phyloP scores from a whole-genome alignment of 2,888 invertebrate genomes.

The Tenthredo distinguenda region DNA sequence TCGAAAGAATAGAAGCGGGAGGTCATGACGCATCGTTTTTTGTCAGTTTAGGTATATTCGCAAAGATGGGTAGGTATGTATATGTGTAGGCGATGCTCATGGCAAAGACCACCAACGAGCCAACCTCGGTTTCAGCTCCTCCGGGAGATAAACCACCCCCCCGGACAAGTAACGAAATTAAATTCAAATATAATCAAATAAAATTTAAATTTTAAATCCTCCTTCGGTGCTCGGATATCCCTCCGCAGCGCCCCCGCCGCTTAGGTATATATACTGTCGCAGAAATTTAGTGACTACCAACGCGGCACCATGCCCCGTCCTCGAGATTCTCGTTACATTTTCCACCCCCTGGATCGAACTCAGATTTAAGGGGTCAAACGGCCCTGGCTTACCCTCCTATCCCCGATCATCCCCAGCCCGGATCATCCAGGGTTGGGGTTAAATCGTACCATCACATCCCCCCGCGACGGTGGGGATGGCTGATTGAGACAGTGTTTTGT shows the following conservation, averaged over 20 bases:
- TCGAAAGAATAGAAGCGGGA: neutral
- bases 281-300: constrained; percentile 67
- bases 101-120: constrained; percentile 24
- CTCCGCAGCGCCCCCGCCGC: constrained; percentile 9
- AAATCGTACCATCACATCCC: constrained; percentile 41
- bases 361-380: constrained; percentile 54
- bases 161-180: constrained; percentile 70
- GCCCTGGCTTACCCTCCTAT: constrained; percentile 38
- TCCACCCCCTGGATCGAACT: constrained; percentile 59
- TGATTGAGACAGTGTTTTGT: constrained; percentile 76
- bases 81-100: neutral
- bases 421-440: constrained; percentile 17
- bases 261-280: constrained; percentile 51
- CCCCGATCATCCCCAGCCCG: constrained; percentile 28
- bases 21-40: constrained; percentile 42
- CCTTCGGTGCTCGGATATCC: constrained; percentile 61
- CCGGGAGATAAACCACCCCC: constrained; percentile 13
- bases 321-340: constrained; percentile 53
- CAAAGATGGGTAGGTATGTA: neutral
- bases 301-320: constrained; percentile 47
- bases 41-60: constrained; percentile 17
- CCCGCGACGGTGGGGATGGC: constrained; percentile 68
- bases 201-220: constrained; percentile 78
- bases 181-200: constrained; percentile 79
- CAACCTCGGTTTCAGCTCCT: neutral